Percentiles rank a stretch among this genome's conserved stretches.
Evolutionary conservation across 2,888 invertebrate genomes (phyloP).

Genomic region (Gnatocerus cornutus): DNA sequence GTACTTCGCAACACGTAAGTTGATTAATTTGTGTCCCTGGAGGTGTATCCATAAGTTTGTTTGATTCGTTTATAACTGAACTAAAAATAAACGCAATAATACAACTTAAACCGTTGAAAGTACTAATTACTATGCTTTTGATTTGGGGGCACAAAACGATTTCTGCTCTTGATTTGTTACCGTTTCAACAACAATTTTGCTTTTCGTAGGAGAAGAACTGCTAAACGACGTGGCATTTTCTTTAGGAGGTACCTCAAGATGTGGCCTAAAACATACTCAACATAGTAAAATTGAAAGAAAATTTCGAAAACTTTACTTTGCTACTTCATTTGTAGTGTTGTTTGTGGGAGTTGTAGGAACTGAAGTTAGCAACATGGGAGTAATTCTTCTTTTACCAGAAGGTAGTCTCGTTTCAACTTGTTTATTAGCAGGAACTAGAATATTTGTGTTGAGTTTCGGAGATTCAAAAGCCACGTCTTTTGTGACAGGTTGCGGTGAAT

Average conservation of each 20-base stretch:
- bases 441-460: conserved; percentile 62
- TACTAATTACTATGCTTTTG: conserved; percentile 17
- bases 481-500: conserved; percentile 54
- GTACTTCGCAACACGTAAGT: conserved; percentile 69
- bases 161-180: conserved; percentile 70
- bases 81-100: conserved; percentile 22
- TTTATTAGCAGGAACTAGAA: conserved; percentile 84
- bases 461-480: conserved; percentile 59
- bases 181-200: conserved; percentile 86
- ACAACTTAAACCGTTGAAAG: not conserved
- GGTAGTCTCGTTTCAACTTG: conserved; percentile 96
- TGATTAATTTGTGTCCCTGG: conserved; percentile 69
- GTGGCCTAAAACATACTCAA: conserved; percentile 67
- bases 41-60: conserved; percentile 58
- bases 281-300: too few relatives aligned
- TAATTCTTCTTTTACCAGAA: conserved; percentile 96
- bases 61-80: conserved; percentile 31
- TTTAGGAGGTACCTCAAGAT: conserved; percentile 72
- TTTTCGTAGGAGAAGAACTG: conserved; percentile 84
- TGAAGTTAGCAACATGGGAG: conserved; percentile 89
- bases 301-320: conserved; percentile 10
- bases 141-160: conserved; percentile 15
- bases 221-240: conserved; percentile 78
- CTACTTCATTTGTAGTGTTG: conserved; percentile 10
- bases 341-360: conserved; percentile 47